A percentile compares a stretch with the other conserved stretches of the same genome.
Conservation (phyloP, 2,113 vertebrate species). For the Dipodomys stephensi region DNA sequence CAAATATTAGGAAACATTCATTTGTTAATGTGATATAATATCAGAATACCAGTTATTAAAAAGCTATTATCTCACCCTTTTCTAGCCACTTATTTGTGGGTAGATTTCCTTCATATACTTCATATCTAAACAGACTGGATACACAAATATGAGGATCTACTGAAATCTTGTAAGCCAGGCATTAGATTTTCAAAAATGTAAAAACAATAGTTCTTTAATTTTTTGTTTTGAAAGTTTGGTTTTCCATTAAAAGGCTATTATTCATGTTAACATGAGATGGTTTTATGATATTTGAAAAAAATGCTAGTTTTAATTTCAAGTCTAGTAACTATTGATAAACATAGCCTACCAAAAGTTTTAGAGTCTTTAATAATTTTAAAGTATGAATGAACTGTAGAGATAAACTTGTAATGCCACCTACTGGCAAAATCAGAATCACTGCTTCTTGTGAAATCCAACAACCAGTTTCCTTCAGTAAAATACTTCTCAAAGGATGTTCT, state of each 20-base stretch:
- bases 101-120: not conserved
- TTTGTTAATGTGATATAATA: not conserved
- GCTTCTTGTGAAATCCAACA: not conserved
- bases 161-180: slow-evolving; percentile 46
- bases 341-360: slow-evolving; percentile 29
- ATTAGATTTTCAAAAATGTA: not conserved
- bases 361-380: slow-evolving; percentile 16
- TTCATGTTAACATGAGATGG: slow-evolving; percentile 36
- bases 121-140: not conserved
- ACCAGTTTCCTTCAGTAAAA: not conserved
- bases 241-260: slow-evolving; percentile 58
- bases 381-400: not conserved
- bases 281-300: slow-evolving; percentile 36
- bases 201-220: not conserved
- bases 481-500: not conserved
- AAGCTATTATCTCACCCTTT: slow-evolving; percentile 9
- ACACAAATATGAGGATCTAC: slow-evolving; percentile 28
- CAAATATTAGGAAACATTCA: slow-evolving; percentile 53
- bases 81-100: not conserved
- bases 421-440: slow-evolving; percentile 46
- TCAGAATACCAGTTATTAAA: not conserved
- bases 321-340: slow-evolving; percentile 46
- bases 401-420: slow-evolving; percentile 62
- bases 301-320: slow-evolving; percentile 33
- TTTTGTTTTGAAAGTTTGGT: slow-evolving; percentile 29